Percentiles rank a stretch among this genome's conserved stretches.
These are phyloP conservation scores for Podarcis lilfordi DNA, from an alignment of 2,797 vertebrate species.

Conservation along the genomic window DNA sequence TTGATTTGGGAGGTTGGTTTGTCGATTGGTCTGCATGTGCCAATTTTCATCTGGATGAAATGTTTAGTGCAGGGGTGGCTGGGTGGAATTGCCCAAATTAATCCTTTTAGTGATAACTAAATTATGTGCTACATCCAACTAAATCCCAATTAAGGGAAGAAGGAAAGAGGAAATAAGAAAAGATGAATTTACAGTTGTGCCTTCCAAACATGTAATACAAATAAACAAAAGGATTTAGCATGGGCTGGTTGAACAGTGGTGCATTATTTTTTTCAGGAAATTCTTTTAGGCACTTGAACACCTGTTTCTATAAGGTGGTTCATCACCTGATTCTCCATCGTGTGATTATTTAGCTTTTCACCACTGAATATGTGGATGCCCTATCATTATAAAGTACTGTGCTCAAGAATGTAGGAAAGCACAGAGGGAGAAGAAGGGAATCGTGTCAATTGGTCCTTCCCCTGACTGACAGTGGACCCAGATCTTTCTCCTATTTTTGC, in stretches of 20 bases:
- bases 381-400: background rate
- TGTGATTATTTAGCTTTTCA: background rate
- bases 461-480: no score
- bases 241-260: no score
- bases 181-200: background rate
- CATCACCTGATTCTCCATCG: background rate
- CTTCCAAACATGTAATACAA: background rate
- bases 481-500: no score
- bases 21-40: constrained; percentile 28
- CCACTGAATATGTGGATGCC: background rate
- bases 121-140: constrained; percentile 32
- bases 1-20: constrained; percentile 36
- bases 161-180: background rate
- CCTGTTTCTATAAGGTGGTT: background rate
- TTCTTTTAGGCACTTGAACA: background rate
- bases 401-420: no score
- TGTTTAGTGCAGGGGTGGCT: constrained; percentile 15
- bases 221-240: background rate
- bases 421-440: no score
- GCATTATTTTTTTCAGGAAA: background rate
- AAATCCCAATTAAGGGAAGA: constrained; percentile 27
- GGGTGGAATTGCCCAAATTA: constrained; percentile 1
- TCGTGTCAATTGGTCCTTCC: no score
- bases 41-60: constrained; percentile 27
- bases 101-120: constrained; percentile 48